Conservation (phyloP, 2,888 invertebrate species). For the Drosophila melanosoma region DNA sequence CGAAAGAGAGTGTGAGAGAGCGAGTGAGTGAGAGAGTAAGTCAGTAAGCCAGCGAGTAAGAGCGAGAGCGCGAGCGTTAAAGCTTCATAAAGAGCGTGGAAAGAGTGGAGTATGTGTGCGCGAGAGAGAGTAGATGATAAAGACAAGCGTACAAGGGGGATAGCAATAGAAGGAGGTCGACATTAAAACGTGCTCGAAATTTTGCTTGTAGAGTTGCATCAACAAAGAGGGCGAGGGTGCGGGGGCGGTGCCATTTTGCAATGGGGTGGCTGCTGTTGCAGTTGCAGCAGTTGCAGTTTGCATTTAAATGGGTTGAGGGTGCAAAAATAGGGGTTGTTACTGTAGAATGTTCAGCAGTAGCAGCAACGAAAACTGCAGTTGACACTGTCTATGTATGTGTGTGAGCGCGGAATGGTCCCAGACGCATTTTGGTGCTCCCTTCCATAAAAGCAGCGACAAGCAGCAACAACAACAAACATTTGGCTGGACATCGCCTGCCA, state of each 20-base stretch:
- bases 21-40: slow-evolving; percentile 17
- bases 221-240: not conserved
- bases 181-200: slow-evolving; percentile 67
- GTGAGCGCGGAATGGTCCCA: slow-evolving; percentile 56
- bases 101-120: slow-evolving; percentile 7
- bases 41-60: slow-evolving; percentile 16
- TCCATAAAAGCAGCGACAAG: slow-evolving; percentile 19
- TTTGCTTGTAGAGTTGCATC: slow-evolving; percentile 27
- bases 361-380: slow-evolving; percentile 50
- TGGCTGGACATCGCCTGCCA: slow-evolving; percentile 23
- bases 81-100: slow-evolving; percentile 4
- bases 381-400: slow-evolving; percentile 40
- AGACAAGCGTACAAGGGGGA: slow-evolving; percentile 18
- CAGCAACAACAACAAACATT: slow-evolving; percentile 24
- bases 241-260: slow-evolving; percentile 10
- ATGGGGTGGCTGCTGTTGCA: slow-evolving; percentile 42
- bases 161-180: slow-evolving; percentile 47
- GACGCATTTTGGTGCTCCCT: slow-evolving; percentile 61
- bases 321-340: slow-evolving; percentile 72
- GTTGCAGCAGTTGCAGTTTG: slow-evolving; percentile 42
- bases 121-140: slow-evolving; percentile 15
- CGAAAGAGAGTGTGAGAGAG: slow-evolving; percentile 17
- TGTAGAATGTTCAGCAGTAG: slow-evolving; percentile 60
- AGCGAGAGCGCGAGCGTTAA: not conserved
- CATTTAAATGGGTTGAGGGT: slow-evolving; percentile 7